Evolutionary conservation across 2,113 vertebrate genomes (phyloP), one percentile per base, ranked within the genome.

Genomic region (Genyomyrus donnyi): DNA sequence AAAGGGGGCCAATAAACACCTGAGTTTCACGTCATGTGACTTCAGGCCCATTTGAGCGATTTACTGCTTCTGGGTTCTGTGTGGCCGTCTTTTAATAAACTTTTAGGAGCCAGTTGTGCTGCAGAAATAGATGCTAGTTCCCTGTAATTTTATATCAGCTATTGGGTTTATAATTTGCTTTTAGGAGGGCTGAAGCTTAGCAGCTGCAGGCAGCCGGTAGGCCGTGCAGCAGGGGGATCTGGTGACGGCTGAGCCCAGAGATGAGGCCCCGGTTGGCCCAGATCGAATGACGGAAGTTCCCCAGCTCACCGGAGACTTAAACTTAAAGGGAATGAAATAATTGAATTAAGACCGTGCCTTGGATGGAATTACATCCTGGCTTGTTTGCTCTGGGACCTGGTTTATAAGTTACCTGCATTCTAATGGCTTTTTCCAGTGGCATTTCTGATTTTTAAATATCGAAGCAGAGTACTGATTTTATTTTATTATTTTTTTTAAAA

Each of bases 181-280:
- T 45, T 27, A 45, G 53, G 17, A 35, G 35, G 52, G 42, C 39
- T 49, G 45, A 21, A 88, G 53, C 39, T 48, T n/a, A 27, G 62
- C 62, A 31, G 27, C 62, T 80, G 74, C 83, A 46, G 80, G 39
- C 45, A 46, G 45, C 83, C 10, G 45, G 90, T 92, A 93, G 94
- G 95, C 95, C 91, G 90, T 91, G 80, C 92, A 93, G 93, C 94
- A 94, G 94, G 93, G 94, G 93, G 91, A 91, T 93, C 74, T 92
- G 93, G 92, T 94, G 91, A 92, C 90, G 53, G 89, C 90, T 92
- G 90, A 90, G 92, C 91, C 89, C 90, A 93, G 90, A 93, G 91
- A 92, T 93, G 91, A 92, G 91, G 90, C 91, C 91, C 93, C 92
- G 90, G 89, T 89, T 90, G 94, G 93, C 93, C 92, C 89, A 35